A percentile compares a stretch with the other conserved stretches of the same genome.
Evolutionary conservation across 2,113 vertebrate species (phyloP).

Genomic region (Pagrus major): DNA sequence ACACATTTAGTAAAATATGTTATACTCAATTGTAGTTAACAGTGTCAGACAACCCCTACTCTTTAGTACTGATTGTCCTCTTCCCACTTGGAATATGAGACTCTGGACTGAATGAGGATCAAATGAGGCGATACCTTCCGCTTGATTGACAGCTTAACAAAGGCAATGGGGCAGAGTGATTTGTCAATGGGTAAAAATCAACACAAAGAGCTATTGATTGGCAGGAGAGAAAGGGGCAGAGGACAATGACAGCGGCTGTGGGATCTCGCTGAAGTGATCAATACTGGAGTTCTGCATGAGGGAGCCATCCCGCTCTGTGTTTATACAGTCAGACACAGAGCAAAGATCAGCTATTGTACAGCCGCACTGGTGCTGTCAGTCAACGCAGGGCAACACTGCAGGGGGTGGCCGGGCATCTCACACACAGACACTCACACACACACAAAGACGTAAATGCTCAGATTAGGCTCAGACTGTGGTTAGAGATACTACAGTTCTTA

Average conservation of each 20-base stretch:
- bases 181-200: conserved; percentile 83
- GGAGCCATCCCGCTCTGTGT: conserved; percentile 77
- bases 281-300: conserved; percentile 83
- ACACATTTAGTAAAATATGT: background rate
- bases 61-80: conserved; percentile 18
- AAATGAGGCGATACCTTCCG: conserved; percentile 62
- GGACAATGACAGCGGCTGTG: conserved; percentile 81
- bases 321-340: conserved; percentile 83
- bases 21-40: background rate
- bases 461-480: conserved; percentile 18
- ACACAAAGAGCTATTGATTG: conserved; percentile 87
- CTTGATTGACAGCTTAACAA: conserved; percentile 84
- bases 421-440: conserved; percentile 41
- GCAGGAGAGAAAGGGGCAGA: conserved; percentile 69
- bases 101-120: conserved; percentile 53
- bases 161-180: conserved; percentile 80
- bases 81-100: conserved; percentile 44
- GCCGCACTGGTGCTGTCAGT: conserved; percentile 76
- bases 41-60: background rate
- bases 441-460: conserved; percentile 24
- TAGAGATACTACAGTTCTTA: background rate
- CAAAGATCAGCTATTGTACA: conserved; percentile 80
- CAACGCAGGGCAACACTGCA: conserved; percentile 64
- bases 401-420: conserved; percentile 57
- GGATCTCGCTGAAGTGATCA: conserved; percentile 81